Base-by-base conservation (phyloP, 1,140 invertebrate species). In the Trachelipus rathkii region DNA sequence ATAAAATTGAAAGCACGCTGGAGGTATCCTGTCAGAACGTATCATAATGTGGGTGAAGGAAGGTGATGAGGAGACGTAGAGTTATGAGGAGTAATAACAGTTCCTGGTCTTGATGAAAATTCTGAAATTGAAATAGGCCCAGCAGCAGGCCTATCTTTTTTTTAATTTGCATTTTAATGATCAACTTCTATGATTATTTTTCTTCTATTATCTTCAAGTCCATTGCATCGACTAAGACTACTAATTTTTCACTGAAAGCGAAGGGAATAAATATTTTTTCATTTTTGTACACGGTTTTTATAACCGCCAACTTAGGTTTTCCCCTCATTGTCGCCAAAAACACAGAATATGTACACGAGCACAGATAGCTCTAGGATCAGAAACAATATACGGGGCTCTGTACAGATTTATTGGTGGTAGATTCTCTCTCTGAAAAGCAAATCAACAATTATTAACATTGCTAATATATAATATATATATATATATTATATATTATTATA, bases 131-230 rank as follows among this genome's bases (percentile, higher is more conserved):
- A 53, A 24, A 50, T 67, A 6, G 70, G 50, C 2, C 50, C 72
- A 33, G 13, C 33, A n/a, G 23, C 33, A 24, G 73, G 50, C 50
- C 50, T 69, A 13, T 68, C 71, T 44, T 60, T 73, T 75, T 46
- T 5, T 70, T 43, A 8, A 68, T n/a, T n/a, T 45, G 19, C 74
- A 73, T 11, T 71, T 75, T n/a, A n/a, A n/a, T n/a, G n/a, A 24
- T 79, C 76, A n/a, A 33, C 74, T 72, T 4, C 66, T 13, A 43
- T 78, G 76, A 21, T 76, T 73, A 33, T 1, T 33, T 53, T 81
- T 77, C n/a, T n/a, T 81, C 79, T 60, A 60, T 60, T 44, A 77
- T 60, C 71, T 78, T 77, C 81, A 78, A 77, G 33, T 82, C 79
- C 44, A 75, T 60, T 43, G 73, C 71, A 79, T 53, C 43, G 77